phyloP scores from a whole-genome alignment of 1,140 invertebrate genomes.

The Eriocheir sinensis region DNA sequence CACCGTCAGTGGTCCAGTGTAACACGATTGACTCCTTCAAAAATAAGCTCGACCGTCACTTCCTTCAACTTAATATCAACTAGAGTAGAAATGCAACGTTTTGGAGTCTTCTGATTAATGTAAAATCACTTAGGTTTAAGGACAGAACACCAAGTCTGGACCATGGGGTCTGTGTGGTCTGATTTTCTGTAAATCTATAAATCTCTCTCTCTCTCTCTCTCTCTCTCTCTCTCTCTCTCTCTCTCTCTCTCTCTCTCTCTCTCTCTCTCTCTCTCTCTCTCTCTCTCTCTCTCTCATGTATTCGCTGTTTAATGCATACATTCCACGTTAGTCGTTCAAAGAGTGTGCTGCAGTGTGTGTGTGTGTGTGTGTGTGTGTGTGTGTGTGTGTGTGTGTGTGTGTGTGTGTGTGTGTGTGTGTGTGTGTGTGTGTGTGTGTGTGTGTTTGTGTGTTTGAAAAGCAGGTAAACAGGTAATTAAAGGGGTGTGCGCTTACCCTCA shows the following conservation, averaged over 20 bases:
- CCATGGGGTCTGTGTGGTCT: too few relatives aligned
- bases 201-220: background rate
- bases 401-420: background rate
- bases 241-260: slow-evolving; percentile 37
- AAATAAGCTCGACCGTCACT: too few relatives aligned
- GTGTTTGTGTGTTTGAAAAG: background rate
- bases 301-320: background rate
- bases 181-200: too few relatives aligned
- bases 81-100: too few relatives aligned
- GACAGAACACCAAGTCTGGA: too few relatives aligned
- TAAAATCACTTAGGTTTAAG: too few relatives aligned
- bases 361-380: slow-evolving; percentile 48
- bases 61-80: too few relatives aligned
- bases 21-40: too few relatives aligned
- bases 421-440: slow-evolving; percentile 6
- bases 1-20: too few relatives aligned
- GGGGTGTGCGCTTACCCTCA: background rate
- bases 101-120: too few relatives aligned
- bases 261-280: slow-evolving; percentile 46
- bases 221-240: slow-evolving; percentile 37
- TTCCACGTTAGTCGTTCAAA: slow-evolving; percentile 14
- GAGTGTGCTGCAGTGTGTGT: slow-evolving; percentile 32
- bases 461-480: background rate
- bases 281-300: slow-evolving; percentile 9
- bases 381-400: slow-evolving; percentile 23